Percentiles rank a stretch among this genome's conserved stretches.
Evolutionary conservation across 2,888 invertebrate genomes (phyloP).

Genomic region (Chesias legatella): DNA sequence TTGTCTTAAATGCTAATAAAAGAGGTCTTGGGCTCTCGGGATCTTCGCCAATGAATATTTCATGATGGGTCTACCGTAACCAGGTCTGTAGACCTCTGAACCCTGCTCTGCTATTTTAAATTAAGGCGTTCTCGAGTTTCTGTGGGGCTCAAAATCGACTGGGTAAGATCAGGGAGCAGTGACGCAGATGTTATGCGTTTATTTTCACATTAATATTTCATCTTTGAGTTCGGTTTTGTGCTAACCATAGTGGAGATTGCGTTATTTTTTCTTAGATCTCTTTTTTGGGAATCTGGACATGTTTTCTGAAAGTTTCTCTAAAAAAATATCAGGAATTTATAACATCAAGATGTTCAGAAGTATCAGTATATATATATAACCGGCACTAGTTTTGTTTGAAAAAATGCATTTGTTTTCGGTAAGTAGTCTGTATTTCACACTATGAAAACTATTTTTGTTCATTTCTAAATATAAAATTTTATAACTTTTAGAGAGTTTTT

Average conservation of each 20-base stretch:
- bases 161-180: constrained; percentile 40
- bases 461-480: too few species aligned
- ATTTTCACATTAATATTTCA: constrained; percentile 66
- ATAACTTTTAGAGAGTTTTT: too few species aligned
- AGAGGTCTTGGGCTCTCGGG: constrained; percentile 49
- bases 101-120: too few species aligned
- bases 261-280: constrained; percentile 26
- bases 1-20: constrained; percentile 70
- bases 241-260: constrained; percentile 44
- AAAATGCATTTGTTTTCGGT: too few species aligned
- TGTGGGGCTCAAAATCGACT: constrained; percentile 36
- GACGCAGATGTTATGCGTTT: constrained; percentile 62
- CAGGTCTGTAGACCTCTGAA: constrained; percentile 39
- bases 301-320: too few species aligned
- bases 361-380: too few species aligned
- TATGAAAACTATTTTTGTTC: too few species aligned
- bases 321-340: too few species aligned
- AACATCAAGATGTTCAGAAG: too few species aligned
- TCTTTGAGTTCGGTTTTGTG: constrained; percentile 45
- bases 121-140: constrained; percentile 8
- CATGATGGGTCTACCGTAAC: constrained; percentile 53
- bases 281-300: not conserved
- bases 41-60: constrained; percentile 61
- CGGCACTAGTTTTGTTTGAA: too few species aligned
- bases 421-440: too few species aligned